These are phyloP conservation scores for Onchidella celtica DNA, from an alignment of 2,888 invertebrate species.

Conservation along the genomic window DNA sequence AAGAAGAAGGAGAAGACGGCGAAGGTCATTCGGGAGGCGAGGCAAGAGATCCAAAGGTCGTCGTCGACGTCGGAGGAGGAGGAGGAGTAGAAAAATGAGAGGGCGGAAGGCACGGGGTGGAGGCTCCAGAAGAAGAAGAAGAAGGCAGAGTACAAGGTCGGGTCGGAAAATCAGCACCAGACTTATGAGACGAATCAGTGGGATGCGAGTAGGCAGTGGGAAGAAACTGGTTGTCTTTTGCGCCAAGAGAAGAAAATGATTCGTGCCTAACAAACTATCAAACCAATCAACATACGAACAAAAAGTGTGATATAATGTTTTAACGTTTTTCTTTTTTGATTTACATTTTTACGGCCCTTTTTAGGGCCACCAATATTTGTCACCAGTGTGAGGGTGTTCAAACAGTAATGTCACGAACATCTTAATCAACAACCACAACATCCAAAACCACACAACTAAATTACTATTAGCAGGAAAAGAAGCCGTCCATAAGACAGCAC, in stretches of 20 bases:
- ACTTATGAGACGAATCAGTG: not conserved
- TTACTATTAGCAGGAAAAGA: too few species aligned
- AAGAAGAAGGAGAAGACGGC: not conserved
- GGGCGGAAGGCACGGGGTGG: not conserved
- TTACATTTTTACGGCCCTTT: conserved; percentile 32
- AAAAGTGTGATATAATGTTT: not conserved
- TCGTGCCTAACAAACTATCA: too few species aligned
- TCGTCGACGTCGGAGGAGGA: not conserved
- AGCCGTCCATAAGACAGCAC: too few species aligned
- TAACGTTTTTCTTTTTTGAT: not conserved
- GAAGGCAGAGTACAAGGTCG: not conserved
- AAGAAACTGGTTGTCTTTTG: conserved; percentile 36
- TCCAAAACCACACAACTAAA: too few species aligned
- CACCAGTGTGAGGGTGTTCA: too few species aligned
- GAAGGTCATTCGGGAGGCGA: not conserved
- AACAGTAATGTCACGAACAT: too few species aligned
- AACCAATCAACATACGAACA: not conserved
- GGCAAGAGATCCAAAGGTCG: not conserved
- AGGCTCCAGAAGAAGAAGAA: not conserved
- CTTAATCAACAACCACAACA: too few species aligned
- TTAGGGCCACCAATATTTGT: conserved; percentile 36
- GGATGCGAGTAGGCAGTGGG: not conserved
- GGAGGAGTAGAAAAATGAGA: not conserved
- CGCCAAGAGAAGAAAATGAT: conserved; percentile 10
- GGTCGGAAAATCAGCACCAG: not conserved